Evolutionary conservation across 2,113 vertebrate genomes (phyloP).

Genomic region (Atrichornis clamosus): DNA sequence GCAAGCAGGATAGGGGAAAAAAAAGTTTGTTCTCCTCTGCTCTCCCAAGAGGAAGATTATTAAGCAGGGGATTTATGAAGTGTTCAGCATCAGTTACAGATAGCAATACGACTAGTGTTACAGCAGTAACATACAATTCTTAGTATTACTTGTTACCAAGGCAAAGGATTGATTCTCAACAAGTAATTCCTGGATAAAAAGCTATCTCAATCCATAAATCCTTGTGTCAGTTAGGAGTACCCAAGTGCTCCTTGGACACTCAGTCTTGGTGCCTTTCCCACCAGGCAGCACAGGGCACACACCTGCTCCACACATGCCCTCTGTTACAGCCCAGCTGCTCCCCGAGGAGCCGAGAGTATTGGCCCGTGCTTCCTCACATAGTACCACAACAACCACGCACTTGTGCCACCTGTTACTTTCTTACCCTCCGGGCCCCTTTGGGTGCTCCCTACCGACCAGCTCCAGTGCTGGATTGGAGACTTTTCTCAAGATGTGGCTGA

Average conservation of each 20-base stretch:
- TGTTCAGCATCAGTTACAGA: not conserved
- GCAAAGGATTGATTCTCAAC: too few relatives aligned
- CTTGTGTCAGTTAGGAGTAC: accelerated
- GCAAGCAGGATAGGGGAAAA: not conserved
- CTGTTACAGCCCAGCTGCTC: not conserved
- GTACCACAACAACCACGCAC: accelerated
- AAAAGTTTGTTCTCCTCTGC: not conserved
- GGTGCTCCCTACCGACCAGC: accelerated
- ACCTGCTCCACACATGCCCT: not conserved
- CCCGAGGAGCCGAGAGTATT: accelerated
- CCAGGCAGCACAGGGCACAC: accelerated
- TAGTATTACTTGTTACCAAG: not conserved
- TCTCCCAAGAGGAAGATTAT: not conserved
- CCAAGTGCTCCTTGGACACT: accelerated
- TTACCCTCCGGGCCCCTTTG: not conserved
- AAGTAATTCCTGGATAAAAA: not conserved
- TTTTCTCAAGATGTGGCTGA: not conserved
- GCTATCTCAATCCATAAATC: not conserved
- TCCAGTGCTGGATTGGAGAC: not conserved
- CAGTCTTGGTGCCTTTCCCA: accelerated
- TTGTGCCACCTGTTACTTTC: not conserved
- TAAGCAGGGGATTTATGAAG: not conserved
- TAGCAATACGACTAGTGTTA: not conserved
- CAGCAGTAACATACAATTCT: not conserved
- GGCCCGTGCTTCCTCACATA: accelerated